Evolutionary conservation across 92 coral and sea anemone genomes (phyloP).

Genomic region (Epizoanthus fatuus): DNA sequence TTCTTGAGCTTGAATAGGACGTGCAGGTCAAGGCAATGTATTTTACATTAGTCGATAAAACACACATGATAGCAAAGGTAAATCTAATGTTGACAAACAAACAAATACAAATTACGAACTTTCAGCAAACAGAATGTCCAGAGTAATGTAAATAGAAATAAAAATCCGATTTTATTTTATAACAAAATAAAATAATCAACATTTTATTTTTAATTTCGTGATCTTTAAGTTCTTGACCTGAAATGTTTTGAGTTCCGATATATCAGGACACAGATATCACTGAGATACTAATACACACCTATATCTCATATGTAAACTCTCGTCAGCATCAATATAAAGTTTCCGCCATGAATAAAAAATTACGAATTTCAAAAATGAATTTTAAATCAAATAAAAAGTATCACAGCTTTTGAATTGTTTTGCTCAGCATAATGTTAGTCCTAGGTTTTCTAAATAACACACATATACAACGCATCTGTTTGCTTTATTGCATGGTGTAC

Average conservation of each 20-base stretch:
- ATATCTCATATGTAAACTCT: too few species aligned
- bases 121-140: neutral
- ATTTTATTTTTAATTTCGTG: slow-evolving; percentile 1
- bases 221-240: slow-evolving; percentile 6
- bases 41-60: neutral
- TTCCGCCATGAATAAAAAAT: too few species aligned
- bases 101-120: neutral
- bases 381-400: too few species aligned
- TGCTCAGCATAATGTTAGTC: too few species aligned
- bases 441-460: too few species aligned
- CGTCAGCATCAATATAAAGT: too few species aligned
- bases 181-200: neutral
- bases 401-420: too few species aligned
- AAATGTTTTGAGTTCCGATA: neutral
- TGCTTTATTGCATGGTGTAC: too few species aligned
- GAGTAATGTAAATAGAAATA: neutral
- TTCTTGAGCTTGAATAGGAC: too few species aligned
- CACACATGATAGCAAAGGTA: too few species aligned
- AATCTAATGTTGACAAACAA: neutral
- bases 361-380: too few species aligned
- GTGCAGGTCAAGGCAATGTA: neutral
- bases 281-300: neutral
- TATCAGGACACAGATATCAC: neutral
- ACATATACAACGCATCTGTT: too few species aligned
- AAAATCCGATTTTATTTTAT: neutral